phyloP scores from a whole-genome alignment of 2,797 vertebrate genomes.

The Falco novaeseelandiae region DNA sequence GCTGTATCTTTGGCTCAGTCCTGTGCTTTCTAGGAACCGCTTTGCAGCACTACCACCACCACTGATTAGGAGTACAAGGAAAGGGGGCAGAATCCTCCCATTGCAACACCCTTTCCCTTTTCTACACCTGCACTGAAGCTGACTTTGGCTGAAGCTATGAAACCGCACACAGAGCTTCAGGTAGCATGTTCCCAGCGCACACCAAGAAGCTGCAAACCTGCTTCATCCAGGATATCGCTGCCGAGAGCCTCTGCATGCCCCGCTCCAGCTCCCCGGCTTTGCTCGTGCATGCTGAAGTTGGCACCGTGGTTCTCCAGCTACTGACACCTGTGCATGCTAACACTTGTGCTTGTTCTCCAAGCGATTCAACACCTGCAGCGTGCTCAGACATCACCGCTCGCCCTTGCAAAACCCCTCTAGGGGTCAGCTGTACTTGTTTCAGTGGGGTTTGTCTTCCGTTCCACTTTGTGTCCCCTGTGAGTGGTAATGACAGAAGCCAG shows the following conservation, averaged over 20 bases:
- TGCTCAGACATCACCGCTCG: background rate
- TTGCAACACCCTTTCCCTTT: background rate
- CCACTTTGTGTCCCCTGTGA: background rate
- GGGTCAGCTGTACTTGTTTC: background rate
- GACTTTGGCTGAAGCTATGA: background rate
- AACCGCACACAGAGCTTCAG: background rate
- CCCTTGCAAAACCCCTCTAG: background rate
- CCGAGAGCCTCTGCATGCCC: background rate
- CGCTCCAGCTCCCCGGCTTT: background rate
- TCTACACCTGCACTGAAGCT: background rate
- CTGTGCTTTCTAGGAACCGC: constrained; percentile 50
- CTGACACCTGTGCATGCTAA: background rate
- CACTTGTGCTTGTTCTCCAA: background rate
- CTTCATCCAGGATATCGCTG: fast-evolving
- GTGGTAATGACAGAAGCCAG: background rate
- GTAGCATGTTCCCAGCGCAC: fast-evolving
- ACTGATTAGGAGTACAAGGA: background rate
- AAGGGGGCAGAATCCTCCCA: background rate
- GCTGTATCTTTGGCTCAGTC: constrained; percentile 36
- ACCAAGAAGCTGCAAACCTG: background rate
- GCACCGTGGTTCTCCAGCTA: background rate
- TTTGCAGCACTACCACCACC: background rate
- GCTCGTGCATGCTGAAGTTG: background rate
- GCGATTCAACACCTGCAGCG: background rate
- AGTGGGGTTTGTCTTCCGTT: background rate